Conservation (phyloP, 2,888 invertebrate species). For the Lypha dubia region DNA sequence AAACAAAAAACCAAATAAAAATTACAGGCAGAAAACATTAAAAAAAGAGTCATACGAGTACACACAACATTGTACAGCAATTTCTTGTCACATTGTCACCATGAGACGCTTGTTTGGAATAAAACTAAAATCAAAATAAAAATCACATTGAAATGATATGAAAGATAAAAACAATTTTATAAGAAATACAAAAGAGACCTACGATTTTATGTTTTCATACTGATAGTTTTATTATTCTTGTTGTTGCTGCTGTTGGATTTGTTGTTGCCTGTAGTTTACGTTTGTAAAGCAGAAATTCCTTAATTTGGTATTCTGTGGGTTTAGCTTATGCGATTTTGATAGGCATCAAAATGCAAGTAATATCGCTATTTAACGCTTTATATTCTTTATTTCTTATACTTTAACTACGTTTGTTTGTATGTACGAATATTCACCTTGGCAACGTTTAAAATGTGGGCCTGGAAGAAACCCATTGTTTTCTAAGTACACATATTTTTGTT, state of each 20-base stretch:
- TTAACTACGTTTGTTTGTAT: neutral
- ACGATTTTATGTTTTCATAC: conserved; percentile 62
- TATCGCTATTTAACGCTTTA: conserved; percentile 73
- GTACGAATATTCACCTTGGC: conserved; percentile 58
- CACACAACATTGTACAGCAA: conserved; percentile 57
- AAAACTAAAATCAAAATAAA: conserved; percentile 49
- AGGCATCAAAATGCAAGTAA: conserved; percentile 74
- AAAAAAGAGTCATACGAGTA: conserved; percentile 46
- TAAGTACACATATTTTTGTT: conserved; percentile 59
- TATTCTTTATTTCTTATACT: conserved; percentile 48
- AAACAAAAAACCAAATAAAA: conserved; percentile 14
- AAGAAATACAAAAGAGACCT: conserved; percentile 56
- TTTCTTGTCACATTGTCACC: conserved; percentile 76
- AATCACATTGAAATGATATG: conserved; percentile 32
- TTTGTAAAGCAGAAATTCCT: conserved; percentile 67
- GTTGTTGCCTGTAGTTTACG: conserved; percentile 14
- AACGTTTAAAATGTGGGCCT: conserved; percentile 45
- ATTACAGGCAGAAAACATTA: conserved; percentile 24
- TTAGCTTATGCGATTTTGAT: conserved; percentile 72
- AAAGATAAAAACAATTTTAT: conserved; percentile 50
- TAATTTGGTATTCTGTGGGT: conserved; percentile 74
- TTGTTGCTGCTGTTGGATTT: too few species aligned
- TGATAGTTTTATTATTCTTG: conserved; percentile 4
- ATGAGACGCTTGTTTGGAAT: conserved; percentile 69
- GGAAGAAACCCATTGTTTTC: conserved; percentile 69